Conservation (phyloP, 2,113 vertebrate species). For the Stegastes partitus region DNA sequence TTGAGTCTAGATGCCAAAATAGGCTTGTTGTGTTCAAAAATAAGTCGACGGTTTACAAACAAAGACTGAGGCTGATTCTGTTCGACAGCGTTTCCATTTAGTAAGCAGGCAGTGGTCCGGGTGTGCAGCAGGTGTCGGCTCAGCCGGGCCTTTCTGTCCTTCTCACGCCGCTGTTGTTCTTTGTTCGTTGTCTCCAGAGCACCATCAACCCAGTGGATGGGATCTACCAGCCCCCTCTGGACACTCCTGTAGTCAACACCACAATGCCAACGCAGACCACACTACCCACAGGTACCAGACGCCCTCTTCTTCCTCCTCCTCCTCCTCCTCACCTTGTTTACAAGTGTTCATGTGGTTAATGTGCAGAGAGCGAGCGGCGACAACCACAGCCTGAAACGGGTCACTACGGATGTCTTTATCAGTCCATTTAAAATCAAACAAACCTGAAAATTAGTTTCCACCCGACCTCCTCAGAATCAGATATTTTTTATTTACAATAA, state of each 20-base stretch:
- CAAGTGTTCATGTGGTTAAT: neutral
- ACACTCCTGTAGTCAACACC: constrained; percentile 87
- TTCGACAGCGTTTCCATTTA: neutral
- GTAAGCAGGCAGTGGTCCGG: constrained; percentile 42
- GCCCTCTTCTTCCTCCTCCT: no score
- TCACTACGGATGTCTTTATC: no score
- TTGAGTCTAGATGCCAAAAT: neutral
- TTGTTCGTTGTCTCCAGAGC: constrained; percentile 86
- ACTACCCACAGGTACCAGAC: constrained; percentile 89
- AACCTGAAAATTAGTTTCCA: no score
- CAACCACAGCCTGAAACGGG: no score
- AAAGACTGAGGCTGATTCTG: no score
- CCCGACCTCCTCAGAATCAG: no score
- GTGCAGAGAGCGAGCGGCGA: neutral
- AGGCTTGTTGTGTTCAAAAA: no score
- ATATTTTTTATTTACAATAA: no score
- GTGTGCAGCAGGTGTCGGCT: neutral
- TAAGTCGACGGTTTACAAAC: no score
- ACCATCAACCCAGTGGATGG: constrained; percentile 99
- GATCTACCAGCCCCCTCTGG: constrained; percentile 93
- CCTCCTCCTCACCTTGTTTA: neutral
- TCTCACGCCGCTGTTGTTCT: constrained; percentile 17
- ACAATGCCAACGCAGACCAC: constrained; percentile 96
- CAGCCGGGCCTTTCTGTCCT: constrained; percentile 6
- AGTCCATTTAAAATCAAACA: no score